Conservation (phyloP, 2,113 vertebrate genomes). For the Tetrao urogallus region DNA sequence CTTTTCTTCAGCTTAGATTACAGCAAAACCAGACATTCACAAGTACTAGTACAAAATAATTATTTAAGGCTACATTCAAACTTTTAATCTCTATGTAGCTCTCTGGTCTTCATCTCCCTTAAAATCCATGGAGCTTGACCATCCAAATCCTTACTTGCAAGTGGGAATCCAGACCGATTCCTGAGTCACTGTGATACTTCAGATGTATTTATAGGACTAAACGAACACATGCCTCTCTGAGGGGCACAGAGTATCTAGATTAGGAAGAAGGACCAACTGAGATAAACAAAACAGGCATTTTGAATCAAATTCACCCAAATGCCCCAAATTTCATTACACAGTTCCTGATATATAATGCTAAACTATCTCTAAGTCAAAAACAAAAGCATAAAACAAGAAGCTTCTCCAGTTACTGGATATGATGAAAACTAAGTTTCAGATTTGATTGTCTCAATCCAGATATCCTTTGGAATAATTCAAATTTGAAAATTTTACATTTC, state of each 20-base stretch:
- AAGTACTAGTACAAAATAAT: background rate
- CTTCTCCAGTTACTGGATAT: background rate
- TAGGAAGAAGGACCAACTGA: background rate
- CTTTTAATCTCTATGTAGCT: background rate
- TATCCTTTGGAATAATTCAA: background rate
- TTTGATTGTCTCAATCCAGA: background rate
- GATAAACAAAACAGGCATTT: background rate
- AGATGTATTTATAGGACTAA: background rate
- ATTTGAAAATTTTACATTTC: background rate
- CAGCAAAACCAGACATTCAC: background rate
- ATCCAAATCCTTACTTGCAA: background rate
- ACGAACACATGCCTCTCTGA: background rate
- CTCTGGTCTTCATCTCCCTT: too few species aligned
- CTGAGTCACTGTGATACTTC: background rate
- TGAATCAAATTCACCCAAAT: background rate
- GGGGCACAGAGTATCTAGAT: background rate
- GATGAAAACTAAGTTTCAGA: background rate
- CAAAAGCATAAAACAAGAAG: background rate
- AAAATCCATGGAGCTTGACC: background rate
- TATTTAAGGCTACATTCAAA: background rate
- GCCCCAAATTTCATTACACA: background rate
- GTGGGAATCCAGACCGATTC: background rate
- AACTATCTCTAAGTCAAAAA: background rate
- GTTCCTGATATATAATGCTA: background rate
- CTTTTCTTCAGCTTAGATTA: background rate